Evolutionary conservation across 2,113 vertebrate species (phyloP).

Genomic region (Camelus bactrianus): DNA sequence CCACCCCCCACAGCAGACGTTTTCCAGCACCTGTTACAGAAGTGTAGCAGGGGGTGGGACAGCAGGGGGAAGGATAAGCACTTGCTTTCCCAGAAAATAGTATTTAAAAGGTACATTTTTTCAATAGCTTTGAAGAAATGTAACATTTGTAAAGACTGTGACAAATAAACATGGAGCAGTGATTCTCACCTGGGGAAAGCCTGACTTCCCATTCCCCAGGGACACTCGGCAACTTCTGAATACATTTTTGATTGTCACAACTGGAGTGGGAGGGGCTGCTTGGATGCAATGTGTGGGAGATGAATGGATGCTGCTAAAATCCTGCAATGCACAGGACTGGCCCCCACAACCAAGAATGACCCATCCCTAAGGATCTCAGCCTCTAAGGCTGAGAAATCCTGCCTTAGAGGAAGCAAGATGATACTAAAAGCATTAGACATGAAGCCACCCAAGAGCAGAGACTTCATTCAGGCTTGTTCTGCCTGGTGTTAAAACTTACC

Average conservation of each 20-base stretch:
- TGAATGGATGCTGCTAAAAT: not conserved
- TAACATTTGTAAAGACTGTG: not conserved
- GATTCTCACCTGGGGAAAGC: not conserved
- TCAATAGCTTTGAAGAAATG: not conserved
- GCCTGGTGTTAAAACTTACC: not conserved
- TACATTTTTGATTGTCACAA: not conserved
- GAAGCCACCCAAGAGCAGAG: not conserved
- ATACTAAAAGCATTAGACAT: not conserved
- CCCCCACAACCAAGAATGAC: not conserved
- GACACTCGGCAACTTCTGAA: not conserved
- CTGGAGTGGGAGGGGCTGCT: fast-evolving
- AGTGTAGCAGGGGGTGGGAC: fast-evolving
- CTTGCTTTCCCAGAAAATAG: not conserved
- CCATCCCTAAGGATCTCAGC: not conserved
- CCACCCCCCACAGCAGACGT: not conserved
- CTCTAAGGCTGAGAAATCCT: not conserved
- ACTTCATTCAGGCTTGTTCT: not conserved
- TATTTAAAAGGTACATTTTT: not conserved
- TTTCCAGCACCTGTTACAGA: not conserved
- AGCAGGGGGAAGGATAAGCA: not conserved
- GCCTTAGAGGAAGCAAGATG: not conserved
- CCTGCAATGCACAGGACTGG: not conserved
- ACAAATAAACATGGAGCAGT: not conserved
- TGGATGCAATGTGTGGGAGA: not conserved
- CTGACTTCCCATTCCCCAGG: fast-evolving